Evolutionary conservation across 2,888 invertebrate genomes (phyloP).

Genomic region (Rhaphigaster nebulosa): DNA sequence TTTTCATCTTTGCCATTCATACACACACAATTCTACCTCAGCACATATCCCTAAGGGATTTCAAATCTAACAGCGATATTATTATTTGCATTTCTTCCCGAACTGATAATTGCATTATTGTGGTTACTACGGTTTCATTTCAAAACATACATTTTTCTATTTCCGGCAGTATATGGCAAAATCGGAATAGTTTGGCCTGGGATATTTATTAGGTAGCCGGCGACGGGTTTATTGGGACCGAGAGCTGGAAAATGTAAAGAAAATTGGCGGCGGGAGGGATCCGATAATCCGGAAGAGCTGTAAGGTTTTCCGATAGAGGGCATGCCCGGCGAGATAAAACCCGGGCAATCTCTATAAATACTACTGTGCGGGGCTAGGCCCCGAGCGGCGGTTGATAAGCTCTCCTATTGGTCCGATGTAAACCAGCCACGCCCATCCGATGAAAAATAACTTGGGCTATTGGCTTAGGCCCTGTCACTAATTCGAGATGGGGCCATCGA

Average conservation of each 20-base stretch:
- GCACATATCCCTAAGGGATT: no score
- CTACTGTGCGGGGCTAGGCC: constrained; percentile 3
- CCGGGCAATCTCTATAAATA: constrained; percentile 41
- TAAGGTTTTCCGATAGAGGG: constrained; percentile 47
- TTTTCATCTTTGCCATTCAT: no score
- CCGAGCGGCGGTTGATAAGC: constrained; percentile 28
- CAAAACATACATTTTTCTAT: neutral
- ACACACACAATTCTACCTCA: no score
- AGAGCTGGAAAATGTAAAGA: constrained; percentile 37
- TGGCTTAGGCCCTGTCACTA: constrained; percentile 30
- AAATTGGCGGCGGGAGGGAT: constrained; percentile 10
- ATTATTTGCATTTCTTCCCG: neutral
- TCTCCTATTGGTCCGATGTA: constrained; percentile 44
- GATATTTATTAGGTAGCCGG: constrained; percentile 2
- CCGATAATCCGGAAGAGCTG: constrained; percentile 41
- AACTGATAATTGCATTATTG: neutral
- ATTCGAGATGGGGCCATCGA: constrained; percentile 29
- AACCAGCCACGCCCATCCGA: constrained; percentile 17
- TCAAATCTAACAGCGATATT: no score
- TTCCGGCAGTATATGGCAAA: neutral
- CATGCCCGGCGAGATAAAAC: constrained; percentile 23
- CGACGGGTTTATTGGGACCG: constrained; percentile 33
- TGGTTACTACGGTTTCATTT: neutral
- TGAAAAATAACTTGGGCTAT: constrained; percentile 38
- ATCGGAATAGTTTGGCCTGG: neutral